Evolutionary conservation across 2,888 invertebrate species (phyloP), one percentile per base, ranked within the genome.

Genomic region (Eupithecia pulchellata): DNA sequence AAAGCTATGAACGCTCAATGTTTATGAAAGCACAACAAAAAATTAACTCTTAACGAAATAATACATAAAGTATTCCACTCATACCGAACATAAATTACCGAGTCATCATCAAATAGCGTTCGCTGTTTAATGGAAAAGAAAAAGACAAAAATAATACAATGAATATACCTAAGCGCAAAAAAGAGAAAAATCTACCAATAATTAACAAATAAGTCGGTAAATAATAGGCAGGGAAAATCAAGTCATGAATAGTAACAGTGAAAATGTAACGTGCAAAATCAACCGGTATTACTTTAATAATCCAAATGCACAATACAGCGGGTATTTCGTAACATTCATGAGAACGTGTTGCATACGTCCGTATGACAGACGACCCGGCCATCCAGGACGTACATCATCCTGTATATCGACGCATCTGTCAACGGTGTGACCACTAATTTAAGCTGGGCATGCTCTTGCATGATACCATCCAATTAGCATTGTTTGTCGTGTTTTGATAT

Each of bases 361-460:
- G 32, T 20, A 17, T 47, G 64, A 36, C 63, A 27, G 57, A 13
- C 32, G 58, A n/a, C 30, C 58, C 58, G 32, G 17, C 27, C 27
- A 30, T n/a, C 30, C 32, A 9, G 58, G 58, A 30, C 25, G n/a
- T 60, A 60, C 29, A 60, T 60, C 32, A 60, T 3, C 8, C 58
- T 17, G 58, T n/a, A 52, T 52, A 3, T 9, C 58, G 32, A 57
- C 32, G 58, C 55, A 52, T 58, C 63, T 52, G 36, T 58, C 69
- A 69, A 64, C 34, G 47, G 36, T 34, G 29, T 69, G 60, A 60
- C 66, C 69, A 65, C 69, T 64, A 64, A 62, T 66, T 60, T 52
- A 52, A 52, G 1, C 36, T 52, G 36, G 30, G 32, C 58, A 30
- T 29, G 58, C n/a, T 60, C 32, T 60, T 47, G 42, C 42, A 20